Percentiles rank a stretch among this genome's conserved stretches.
Evolutionary conservation across 2,888 invertebrate species (phyloP).

Genomic region (Ophioninae sp.): DNA sequence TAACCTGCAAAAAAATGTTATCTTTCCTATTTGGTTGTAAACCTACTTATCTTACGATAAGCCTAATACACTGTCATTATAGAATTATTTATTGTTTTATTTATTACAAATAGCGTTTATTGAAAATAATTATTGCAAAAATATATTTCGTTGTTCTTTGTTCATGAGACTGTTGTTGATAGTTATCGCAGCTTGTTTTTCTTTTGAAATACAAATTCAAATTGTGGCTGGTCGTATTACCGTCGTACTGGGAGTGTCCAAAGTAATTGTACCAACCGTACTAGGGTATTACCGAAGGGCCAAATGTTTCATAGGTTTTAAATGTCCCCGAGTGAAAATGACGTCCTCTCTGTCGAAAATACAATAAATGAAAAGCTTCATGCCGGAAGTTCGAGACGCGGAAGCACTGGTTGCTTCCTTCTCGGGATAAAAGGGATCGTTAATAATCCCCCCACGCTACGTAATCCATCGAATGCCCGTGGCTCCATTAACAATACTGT

Average conservation of each 20-base stretch:
- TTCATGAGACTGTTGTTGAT: neutral
- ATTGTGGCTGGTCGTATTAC: conserved; percentile 8
- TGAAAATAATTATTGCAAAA: neutral
- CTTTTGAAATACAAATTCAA: neutral
- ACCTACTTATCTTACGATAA: neutral
- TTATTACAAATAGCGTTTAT: neutral
- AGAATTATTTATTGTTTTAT: neutral
- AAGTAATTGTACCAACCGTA: neutral
- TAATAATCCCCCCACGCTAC: conserved; percentile 46
- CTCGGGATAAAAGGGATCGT: conserved; percentile 6
- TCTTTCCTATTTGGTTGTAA: neutral
- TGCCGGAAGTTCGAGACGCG: conserved; percentile 16
- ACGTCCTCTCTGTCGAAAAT: neutral
- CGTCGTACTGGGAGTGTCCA: neutral
- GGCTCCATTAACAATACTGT: conserved; percentile 49
- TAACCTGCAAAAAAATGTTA: no score
- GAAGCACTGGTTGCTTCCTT: conserved; percentile 14
- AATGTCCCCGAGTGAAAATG: neutral
- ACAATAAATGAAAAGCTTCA: conserved; percentile 8
- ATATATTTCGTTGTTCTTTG: neutral
- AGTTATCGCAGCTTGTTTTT: neutral
- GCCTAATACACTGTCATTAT: neutral
- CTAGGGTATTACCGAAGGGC: neutral
- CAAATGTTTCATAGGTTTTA: neutral
- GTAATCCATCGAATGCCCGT: conserved; percentile 40